Evolutionary conservation across 2,888 invertebrate species (phyloP).

Genomic region (Hypomecis atomaria): DNA sequence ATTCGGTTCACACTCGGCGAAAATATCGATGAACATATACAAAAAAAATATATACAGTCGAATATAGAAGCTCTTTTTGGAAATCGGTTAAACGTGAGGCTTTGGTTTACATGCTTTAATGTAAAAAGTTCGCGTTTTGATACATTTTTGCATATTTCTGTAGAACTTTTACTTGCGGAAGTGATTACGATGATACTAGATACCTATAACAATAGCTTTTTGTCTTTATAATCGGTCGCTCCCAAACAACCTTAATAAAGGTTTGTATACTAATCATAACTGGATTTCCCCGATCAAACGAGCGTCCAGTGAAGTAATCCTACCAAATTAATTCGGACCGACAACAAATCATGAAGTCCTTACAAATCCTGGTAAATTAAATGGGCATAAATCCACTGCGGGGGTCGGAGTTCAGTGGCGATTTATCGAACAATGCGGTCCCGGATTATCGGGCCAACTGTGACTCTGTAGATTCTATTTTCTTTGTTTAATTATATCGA

Average conservation of each 20-base stretch:
- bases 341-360: constrained; percentile 30
- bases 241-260: neutral
- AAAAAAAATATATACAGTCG: too few relatives aligned
- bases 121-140: too few relatives aligned
- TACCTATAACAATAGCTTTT: too few relatives aligned
- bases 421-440: constrained; percentile 57
- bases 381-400: constrained; percentile 55
- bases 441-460: constrained; percentile 50
- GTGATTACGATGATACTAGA: too few relatives aligned
- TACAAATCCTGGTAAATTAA: constrained; percentile 63
- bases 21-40: too few relatives aligned
- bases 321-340: constrained; percentile 10
- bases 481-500: neutral
- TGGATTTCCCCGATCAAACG: neutral
- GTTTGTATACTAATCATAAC: neutral
- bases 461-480: constrained; percentile 26
- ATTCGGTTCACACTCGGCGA: too few relatives aligned
- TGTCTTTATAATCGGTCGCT: too few relatives aligned
- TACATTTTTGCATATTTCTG: too few relatives aligned
- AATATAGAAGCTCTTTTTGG: too few relatives aligned
- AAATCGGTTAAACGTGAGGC: too few relatives aligned
- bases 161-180: too few relatives aligned
- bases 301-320: constrained; percentile 2
- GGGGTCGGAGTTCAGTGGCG: constrained; percentile 56
- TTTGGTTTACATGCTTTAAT: too few relatives aligned